Base-by-base conservation (phyloP, 2,888 invertebrate genomes). In the Siphlonurus alternatus region DNA sequence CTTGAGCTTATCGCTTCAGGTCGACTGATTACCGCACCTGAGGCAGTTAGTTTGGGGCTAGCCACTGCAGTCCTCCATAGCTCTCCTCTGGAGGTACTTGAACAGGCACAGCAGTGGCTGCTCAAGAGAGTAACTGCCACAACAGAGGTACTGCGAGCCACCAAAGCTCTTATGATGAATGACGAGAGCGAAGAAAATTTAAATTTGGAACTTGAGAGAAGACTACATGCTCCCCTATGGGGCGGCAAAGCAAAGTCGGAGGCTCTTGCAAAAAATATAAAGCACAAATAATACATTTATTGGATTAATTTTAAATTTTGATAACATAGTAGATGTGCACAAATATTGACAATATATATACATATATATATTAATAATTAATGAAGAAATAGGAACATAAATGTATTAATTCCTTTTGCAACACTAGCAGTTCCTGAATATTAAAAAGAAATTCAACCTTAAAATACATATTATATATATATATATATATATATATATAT, bases 201-300 rank as follows among this genome's bases (percentile, higher is more conserved):
- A n/a, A n/a, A n/a, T n/a, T 67, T 75, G 15, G 66, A 69, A 10
- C 68, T 69, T 54, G 79, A 79, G 69, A 72, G 73, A 24, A 66
- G 71, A 22, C 66, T 75, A 22, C 78, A 79, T 69, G 70, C 72
- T 1, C 70, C 71, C 1, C 69, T 76, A 1, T 79, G 78, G 78
- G 77, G 78, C 20, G 74, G 75, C 1, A 68, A 72, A 60, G 73
- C 73, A 1, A 76, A 79, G 66, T 63, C 68, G 60, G 67, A 67
- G 23, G 77, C 77, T 10, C 65, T 78, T 1, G 65, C 66, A 5
- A 70, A 68, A 61, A 74, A 74, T 63, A 69, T 75, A 2, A 78
- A 56, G 22, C 56, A 56, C n/a, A 20, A 20, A 22, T 20, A 56
- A 56, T n/a, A 20, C 7, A 56, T 10, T 38, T 5, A 38, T 22